Percentiles rank a stretch among this genome's conserved stretches.
phyloP scores from a whole-genome alignment of 2,113 vertebrate genomes.

The Mirounga angustirostris region DNA sequence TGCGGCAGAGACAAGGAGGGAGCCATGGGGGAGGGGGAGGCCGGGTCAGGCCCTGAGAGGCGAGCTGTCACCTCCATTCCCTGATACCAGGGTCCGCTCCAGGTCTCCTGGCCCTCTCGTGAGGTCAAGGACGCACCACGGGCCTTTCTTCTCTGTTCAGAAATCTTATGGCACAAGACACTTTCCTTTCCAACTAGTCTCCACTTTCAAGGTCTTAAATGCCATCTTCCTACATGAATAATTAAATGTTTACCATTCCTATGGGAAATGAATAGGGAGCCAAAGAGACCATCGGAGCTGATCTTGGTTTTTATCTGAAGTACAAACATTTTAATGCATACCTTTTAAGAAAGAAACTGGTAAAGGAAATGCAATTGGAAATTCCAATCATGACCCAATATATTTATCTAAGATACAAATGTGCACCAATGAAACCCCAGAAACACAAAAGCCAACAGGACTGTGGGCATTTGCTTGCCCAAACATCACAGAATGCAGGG shows the following conservation, averaged over 20 bases:
- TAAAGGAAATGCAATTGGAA: not conserved
- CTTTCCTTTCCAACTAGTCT: not conserved
- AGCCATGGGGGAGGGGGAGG: not conserved
- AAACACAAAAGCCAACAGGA: not conserved
- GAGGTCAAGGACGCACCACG: not conserved
- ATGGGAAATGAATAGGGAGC: not conserved
- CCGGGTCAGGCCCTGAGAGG: not conserved
- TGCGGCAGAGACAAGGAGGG: not conserved
- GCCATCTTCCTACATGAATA: conserved; percentile 32
- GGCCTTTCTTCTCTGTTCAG: not conserved
- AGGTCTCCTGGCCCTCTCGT: not conserved
- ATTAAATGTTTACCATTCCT: not conserved
- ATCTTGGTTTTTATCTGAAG: conserved; percentile 35
- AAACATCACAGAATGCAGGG: not conserved
- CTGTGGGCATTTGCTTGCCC: accelerated
- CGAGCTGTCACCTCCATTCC: too few species aligned
- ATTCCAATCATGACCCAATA: conserved; percentile 9
- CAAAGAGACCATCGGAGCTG: not conserved
- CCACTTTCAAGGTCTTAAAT: conserved; percentile 1
- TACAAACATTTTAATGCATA: not conserved
- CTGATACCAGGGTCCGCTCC: not conserved
- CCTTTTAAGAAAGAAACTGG: conserved; percentile 19
- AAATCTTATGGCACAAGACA: not conserved
- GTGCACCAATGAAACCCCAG: not conserved
- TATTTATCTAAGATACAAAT: not conserved